These are phyloP conservation scores for Aphelocoma californica DNA, from an alignment of 2,797 vertebrate species.

Conservation along the genomic window DNA sequence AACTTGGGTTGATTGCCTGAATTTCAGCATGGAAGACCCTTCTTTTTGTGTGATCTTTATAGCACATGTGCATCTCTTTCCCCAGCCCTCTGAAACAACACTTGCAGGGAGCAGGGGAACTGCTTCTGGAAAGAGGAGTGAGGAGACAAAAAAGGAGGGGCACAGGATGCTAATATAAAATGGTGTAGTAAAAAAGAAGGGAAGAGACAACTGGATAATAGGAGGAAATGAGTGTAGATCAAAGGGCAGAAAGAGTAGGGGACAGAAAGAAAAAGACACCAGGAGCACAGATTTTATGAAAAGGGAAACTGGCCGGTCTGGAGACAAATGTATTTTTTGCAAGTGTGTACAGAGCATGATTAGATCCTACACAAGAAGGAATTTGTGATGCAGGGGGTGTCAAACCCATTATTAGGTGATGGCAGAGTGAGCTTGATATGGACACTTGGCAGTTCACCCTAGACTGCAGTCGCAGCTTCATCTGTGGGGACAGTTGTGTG, in stretches of 20 bases:
- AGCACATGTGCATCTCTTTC: not conserved
- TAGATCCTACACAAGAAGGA: not conserved
- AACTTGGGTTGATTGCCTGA: not conserved
- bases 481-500: not conserved
- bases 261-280: not conserved
- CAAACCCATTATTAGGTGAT: not conserved
- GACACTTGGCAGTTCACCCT: not conserved
- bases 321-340: not conserved
- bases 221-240: not conserved
- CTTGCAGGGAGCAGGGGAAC: not conserved
- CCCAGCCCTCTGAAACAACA: not conserved
- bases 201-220: not conserved
- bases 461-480: not conserved
- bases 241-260: not conserved
- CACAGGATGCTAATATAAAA: not conserved
- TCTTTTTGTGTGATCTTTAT: not conserved
- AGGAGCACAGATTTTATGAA: not conserved
- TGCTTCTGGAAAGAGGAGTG: not conserved
- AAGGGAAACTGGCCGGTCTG: not conserved
- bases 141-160: not conserved
- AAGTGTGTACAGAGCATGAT: not conserved
- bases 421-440: not conserved
- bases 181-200: not conserved
- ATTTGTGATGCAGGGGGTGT: not conserved
- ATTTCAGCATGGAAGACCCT: not conserved